phyloP scores from a whole-genome alignment of 2,113 vertebrate species.

The Uria aalge region DNA sequence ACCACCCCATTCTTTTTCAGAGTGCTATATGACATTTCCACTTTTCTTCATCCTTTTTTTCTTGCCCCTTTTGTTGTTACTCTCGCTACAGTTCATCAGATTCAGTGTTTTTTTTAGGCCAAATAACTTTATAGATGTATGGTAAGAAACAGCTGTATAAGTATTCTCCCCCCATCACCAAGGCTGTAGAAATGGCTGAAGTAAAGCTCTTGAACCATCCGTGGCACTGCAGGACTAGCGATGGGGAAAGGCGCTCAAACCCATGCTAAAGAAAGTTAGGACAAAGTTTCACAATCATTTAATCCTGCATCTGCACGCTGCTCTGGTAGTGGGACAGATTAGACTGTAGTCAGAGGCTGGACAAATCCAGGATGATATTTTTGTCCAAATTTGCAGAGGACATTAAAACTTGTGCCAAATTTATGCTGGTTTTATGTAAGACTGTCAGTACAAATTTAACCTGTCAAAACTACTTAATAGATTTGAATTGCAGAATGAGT shows the following conservation, averaged over 20 bases:
- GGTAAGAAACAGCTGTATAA: background rate
- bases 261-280: background rate
- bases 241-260: background rate
- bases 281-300: background rate
- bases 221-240: constrained; percentile 38
- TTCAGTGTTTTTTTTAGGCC: background rate
- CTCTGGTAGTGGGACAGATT: background rate
- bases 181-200: background rate
- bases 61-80: background rate
- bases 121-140: background rate
- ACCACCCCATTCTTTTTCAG: background rate
- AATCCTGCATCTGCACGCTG: background rate
- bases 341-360: background rate
- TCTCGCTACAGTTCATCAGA: background rate
- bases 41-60: background rate
- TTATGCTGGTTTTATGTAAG: background rate
- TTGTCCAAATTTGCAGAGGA: background rate
- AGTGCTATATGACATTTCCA: background rate
- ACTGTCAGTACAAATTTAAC: background rate
- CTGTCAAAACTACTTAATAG: background rate
- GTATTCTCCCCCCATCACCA: background rate
- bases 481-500: background rate
- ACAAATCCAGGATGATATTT: background rate
- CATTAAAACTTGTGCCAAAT: background rate
- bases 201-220: background rate